Conservation (phyloP, 2,113 vertebrate species). For the Zosterops lateralis region DNA sequence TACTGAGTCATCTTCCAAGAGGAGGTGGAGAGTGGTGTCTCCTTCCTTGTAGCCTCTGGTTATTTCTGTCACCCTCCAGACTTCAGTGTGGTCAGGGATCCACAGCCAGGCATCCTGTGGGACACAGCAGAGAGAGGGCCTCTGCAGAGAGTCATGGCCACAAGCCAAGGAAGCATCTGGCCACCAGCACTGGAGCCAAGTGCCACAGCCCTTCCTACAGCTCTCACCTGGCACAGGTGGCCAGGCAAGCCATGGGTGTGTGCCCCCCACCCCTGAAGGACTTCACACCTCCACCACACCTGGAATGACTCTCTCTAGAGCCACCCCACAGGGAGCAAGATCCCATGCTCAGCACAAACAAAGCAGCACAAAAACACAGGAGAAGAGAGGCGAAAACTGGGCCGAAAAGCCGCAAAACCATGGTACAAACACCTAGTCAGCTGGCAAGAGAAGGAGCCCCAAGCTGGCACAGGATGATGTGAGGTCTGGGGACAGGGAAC, state of each 20-base stretch:
- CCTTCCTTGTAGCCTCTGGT: constrained; percentile 68
- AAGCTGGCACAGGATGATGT: background rate
- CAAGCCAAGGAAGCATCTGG: background rate
- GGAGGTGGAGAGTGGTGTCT: constrained; percentile 58
- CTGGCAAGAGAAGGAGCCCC: background rate
- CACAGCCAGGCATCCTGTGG: constrained; percentile 75
- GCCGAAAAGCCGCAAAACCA: background rate
- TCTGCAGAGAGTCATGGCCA: background rate
- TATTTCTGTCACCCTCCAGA: constrained; percentile 76
- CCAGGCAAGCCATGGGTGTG: rapidly evolving
- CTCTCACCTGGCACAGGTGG: rapidly evolving
- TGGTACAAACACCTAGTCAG: rapidly evolving
- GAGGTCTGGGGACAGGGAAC: rapidly evolving
- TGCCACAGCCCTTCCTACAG: rapidly evolving
- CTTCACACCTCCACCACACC: background rate
- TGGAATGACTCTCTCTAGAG: background rate
- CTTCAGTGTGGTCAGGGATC: constrained; percentile 73
- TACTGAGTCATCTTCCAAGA: constrained; percentile 73
- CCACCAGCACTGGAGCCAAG: background rate
- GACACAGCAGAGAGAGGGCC: background rate
- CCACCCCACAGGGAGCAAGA: background rate
- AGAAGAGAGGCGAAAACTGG: background rate
- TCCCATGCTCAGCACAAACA: rapidly evolving
- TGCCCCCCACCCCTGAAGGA: too few species aligned
- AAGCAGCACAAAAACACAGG: rapidly evolving